Evolutionary conservation across 2,797 vertebrate genomes (phyloP), one percentile per base, ranked within the genome.

Genomic region (Semaprochilodus insignis): DNA sequence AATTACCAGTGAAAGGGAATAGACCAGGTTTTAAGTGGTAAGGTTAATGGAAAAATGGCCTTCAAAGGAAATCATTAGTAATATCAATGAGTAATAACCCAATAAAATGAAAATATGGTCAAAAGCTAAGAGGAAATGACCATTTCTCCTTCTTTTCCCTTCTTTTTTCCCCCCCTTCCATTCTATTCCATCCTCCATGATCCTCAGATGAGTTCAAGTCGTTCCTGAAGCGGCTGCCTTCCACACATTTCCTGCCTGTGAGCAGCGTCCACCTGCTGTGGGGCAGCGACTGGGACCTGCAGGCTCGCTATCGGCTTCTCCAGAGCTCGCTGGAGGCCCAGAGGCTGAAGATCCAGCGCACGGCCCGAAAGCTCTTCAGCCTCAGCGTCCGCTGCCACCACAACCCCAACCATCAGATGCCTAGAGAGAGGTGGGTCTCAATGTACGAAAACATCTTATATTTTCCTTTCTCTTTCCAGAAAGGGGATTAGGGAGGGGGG

Each of bases 221-320:
- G 16, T 99, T 98, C 88, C 96, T 99, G 95, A 99, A 98, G 91
- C 96, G 96, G 89, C 93, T 99, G 90, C 98, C 98, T 87, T 97
- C 96, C 90, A 99, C 97, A 88, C 98, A 99, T 92, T 99, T 99
- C 92, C 94, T 99, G 90, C 98, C 97, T 52, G 97, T 99, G 78
- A 97, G 96, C 91, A 99, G 97, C 81, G 98, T 99, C 88, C 98
- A 99, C 90, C 97, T 99, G 91, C 96, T 99, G 84, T 99, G 98
- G 98, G 98, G 98, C 76, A 99, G 97, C 0, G 98, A 99, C 93
- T 99, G 98, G 98, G 98, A 99, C 89, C 96, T 99, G 82, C 98
- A 99, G 93, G 97, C 96, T 83, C 97, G 97, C 48, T 99, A 99
- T 92, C 96, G 98, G 90, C 94, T 99, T 73, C 95, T 99, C 65